A percentile compares a stretch with the other conserved stretches of the same genome.
These are phyloP conservation scores for Sebastes wilsoni DNA, from an alignment of 2,797 vertebrate genomes.

Conservation along the genomic window DNA sequence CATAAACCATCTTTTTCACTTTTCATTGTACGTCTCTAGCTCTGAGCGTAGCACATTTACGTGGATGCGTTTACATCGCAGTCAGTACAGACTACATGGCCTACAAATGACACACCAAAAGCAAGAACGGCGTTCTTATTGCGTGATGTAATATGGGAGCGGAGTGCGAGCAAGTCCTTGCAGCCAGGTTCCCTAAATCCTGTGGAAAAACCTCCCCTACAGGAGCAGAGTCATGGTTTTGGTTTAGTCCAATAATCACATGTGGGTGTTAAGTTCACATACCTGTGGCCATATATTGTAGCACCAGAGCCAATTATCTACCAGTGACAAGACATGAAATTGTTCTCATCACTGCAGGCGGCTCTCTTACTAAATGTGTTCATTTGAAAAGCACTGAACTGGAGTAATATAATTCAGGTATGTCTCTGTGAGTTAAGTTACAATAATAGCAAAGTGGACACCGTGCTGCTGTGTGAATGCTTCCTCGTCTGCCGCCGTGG, in stretches of 20 bases:
- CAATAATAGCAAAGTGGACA: slow-evolving; percentile 20
- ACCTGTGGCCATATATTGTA: neutral
- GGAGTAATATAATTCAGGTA: slow-evolving; percentile 20
- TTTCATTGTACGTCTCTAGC: too few relatives aligned
- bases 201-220: neutral
- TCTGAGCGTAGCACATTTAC: too few relatives aligned
- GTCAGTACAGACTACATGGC: too few relatives aligned
- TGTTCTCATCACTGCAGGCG: neutral
- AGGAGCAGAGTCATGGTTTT: neutral
- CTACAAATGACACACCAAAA: too few relatives aligned
- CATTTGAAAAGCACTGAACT: slow-evolving; percentile 20
- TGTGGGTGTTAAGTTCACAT: neutral
- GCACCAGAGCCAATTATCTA: neutral
- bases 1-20: rapidly evolving
- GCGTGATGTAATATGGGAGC: rapidly evolving
- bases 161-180: neutral
- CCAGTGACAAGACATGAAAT: too few relatives aligned
- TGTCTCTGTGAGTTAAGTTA: slow-evolving; percentile 1
- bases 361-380: slow-evolving; percentile 20
- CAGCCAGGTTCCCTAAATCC: neutral
- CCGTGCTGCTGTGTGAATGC: neutral
- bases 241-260: neutral
- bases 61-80: too few relatives aligned
- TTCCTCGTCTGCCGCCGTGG: slow-evolving; percentile 14
- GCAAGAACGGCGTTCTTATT: too few relatives aligned